A percentile compares a stretch with the other conserved stretches of the same genome.
phyloP scores from a whole-genome alignment of 2,888 invertebrate genomes.

The Drosophila borborema region DNA sequence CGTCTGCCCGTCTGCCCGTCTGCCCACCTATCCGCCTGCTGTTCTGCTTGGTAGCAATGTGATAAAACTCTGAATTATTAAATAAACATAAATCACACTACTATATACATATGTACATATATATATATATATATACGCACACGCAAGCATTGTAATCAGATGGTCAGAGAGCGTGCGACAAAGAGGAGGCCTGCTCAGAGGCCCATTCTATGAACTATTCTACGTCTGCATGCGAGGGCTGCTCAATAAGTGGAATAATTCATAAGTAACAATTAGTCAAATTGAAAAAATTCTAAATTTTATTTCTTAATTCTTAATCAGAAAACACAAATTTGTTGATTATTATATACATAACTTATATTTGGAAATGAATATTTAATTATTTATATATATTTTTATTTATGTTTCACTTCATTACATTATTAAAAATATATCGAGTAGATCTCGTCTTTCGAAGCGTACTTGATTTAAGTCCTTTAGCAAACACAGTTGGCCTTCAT shows the following conservation, averaged over 20 bases:
- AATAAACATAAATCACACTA: constrained; percentile 75
- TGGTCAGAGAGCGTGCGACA: constrained; percentile 17
- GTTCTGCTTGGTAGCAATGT: constrained; percentile 43
- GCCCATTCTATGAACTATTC: not conserved
- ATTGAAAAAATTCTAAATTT: too few relatives aligned
- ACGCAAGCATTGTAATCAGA: constrained; percentile 37
- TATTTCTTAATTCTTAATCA: too few relatives aligned
- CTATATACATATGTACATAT: not conserved
- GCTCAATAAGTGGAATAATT: not conserved
- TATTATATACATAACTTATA: too few relatives aligned
- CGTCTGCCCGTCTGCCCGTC: not conserved
- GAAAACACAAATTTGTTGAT: too few relatives aligned
- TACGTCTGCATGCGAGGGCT: constrained; percentile 19
- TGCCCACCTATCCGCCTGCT: not conserved
- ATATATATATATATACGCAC: constrained; percentile 2
- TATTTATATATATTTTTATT: too few relatives aligned
- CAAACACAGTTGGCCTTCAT: constrained; percentile 20
- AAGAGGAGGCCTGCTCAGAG: not conserved
- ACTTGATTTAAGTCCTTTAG: constrained; percentile 25
- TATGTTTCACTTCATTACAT: too few relatives aligned
- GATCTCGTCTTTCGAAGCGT: not conserved
- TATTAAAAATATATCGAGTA: not conserved
- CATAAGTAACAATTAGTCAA: too few relatives aligned
- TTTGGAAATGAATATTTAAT: too few relatives aligned
- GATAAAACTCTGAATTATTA: constrained; percentile 78